Conservation (phyloP, 1,140 invertebrate species). For the Tetragonula clypearis region DNA sequence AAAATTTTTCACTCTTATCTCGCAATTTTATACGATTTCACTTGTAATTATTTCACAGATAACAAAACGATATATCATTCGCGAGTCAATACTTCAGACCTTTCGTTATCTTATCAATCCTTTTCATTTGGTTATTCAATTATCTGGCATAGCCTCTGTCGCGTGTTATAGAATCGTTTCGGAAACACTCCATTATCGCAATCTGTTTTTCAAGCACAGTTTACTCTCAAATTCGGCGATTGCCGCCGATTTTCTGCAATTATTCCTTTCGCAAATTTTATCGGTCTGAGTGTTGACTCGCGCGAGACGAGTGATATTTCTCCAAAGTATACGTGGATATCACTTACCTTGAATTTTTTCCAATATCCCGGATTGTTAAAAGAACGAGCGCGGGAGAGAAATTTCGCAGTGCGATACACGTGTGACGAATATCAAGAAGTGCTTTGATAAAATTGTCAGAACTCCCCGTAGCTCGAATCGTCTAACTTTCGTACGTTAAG, state of each 20-base stretch:
- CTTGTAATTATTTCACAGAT: neutral
- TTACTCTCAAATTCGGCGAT: neutral
- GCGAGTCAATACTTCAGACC: slow-evolving; percentile 2
- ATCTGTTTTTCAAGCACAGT: neutral
- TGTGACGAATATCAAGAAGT: neutral
- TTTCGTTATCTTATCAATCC: slow-evolving; percentile 19
- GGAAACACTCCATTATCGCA: slow-evolving; percentile 11
- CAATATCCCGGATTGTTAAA: neutral
- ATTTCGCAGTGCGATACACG: neutral
- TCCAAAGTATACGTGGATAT: neutral
- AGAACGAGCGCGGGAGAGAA: neutral
- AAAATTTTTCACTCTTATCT: neutral
- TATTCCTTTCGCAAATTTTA: neutral
- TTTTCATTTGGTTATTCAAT: slow-evolving; percentile 23
- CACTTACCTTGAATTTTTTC: slow-evolving; percentile 1
- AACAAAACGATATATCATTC: slow-evolving; percentile 4
- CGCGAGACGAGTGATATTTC: neutral
- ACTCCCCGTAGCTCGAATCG: neutral
- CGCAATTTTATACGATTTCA: neutral
- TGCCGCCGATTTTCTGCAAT: neutral
- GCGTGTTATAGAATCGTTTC: neutral
- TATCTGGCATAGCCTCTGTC: slow-evolving; percentile 6
- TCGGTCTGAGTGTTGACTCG: no score
- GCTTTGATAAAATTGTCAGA: neutral
- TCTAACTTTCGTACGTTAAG: neutral